Percentiles rank a stretch among this genome's conserved stretches.
Evolutionary conservation across 2,113 vertebrate genomes (phyloP).

Genomic region (Atlantisia rogersi): DNA sequence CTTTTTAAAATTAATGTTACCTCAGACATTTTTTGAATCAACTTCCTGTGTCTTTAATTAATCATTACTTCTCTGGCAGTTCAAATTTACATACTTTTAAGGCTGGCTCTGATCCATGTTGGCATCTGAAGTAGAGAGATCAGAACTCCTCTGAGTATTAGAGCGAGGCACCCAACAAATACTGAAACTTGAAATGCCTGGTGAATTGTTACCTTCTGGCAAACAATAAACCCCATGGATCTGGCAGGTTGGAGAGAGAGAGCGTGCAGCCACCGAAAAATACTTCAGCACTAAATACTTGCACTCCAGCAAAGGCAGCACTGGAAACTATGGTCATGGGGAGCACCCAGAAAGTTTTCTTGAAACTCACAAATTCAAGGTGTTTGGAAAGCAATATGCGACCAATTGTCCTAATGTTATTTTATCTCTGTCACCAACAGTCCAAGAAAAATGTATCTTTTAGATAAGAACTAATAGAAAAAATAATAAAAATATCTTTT

Average conservation of each 20-base stretch:
- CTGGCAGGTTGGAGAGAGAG: not conserved
- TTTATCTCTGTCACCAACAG: not conserved
- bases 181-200: not conserved
- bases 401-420: not conserved
- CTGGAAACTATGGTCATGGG: not conserved
- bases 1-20: not conserved
- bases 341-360: not conserved
- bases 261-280: not conserved
- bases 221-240: not conserved
- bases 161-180: not conserved
- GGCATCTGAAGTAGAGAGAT: not conserved
- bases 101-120: conserved; percentile 30
- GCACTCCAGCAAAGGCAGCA: not conserved
- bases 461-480: not conserved
- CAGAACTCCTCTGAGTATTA: conserved; percentile 7
- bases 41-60: conserved; percentile 37
- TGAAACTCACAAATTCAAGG: not conserved
- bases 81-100: conserved; percentile 7
- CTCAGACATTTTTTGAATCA: conserved; percentile 26
- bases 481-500: not conserved
- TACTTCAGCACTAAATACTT: not conserved
- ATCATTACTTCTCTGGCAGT: conserved; percentile 26
- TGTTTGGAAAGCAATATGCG: not conserved
- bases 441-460: not conserved
- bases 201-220: not conserved